Evolutionary conservation across 2,113 vertebrate species (phyloP), one percentile per base, ranked within the genome.

Genomic region (Ibidorhyncha struthersii): DNA sequence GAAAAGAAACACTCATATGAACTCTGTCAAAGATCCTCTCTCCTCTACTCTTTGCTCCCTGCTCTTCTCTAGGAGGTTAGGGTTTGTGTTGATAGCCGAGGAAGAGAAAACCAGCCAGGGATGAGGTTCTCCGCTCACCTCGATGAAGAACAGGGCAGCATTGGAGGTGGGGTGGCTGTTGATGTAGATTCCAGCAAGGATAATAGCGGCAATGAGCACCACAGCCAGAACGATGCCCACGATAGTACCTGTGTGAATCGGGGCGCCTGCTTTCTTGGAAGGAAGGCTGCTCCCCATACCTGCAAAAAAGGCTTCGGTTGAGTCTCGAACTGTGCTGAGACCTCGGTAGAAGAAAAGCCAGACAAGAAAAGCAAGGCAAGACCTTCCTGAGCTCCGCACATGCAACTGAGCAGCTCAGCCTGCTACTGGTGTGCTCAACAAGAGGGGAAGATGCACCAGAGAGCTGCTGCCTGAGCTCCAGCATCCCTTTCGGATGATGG

Each of bases 81-180:
- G 49, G 16, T 50, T 21, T 8, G 53, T 4, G 63, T 1, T 40
- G 78, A 5, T 5, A 29, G 55, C 61, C 13, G 7, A 74, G 38
- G 50, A 43, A 56, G 70, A 36, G 14, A 3, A 23, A 56, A 49
- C 8, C 1, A 1, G 23, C 9, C 41, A 5, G 34, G 27, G 56
- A 10, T 4, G 14, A 40, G 12, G 52, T 8, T 32, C 38, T 15
- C 2, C 26, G 47, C 98, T 98, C 83, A 99, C 99, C 99, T 99
- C 98, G 26, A 99, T 98, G 98, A 99, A 98, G 98, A 99, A 99
- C 82, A 99, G 99, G 0, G 99, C 99, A 2, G 99, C 98, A 0
- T 96, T 97, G 43, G 99, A 99, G 9, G 98, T 99, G 66, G 99
- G 99, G 94, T 99, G 99, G 67, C 98, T 98, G 67, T 98, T 98